These are phyloP conservation scores for Meloidogyne chitwoodi DNA, from an alignment of 1,140 invertebrate genomes.

Conservation along the genomic window DNA sequence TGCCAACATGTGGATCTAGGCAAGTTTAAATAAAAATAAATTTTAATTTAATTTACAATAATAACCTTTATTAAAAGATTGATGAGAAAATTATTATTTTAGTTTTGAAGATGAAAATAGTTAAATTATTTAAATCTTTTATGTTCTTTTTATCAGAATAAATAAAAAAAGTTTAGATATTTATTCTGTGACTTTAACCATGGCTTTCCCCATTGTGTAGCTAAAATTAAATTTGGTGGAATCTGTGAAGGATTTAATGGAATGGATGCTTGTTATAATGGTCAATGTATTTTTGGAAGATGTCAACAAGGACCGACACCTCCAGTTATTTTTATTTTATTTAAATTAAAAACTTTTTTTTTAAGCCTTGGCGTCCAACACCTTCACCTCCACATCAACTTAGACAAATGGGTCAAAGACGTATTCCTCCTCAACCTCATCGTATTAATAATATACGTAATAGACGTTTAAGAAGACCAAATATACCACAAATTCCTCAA, in stretches of 20 bases:
- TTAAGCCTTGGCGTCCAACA: conserved; percentile 15
- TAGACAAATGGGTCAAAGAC: neutral
- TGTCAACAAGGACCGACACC: conserved; percentile 53
- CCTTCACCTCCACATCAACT: neutral
- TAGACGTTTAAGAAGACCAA: neutral
- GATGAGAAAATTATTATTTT: too few species aligned
- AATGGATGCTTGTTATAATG: conserved; percentile 50
- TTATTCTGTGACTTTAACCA: conserved; percentile 53
- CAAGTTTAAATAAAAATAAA: neutral
- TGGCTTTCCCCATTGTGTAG: conserved; percentile 55
- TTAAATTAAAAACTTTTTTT: neutral
- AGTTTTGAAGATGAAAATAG: too few species aligned
- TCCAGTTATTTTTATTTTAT: conserved; percentile 18
- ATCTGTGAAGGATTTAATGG: conserved; percentile 53
- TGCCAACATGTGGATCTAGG: conserved; percentile 55
- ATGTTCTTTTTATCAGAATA: neutral
- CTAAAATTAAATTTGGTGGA: conserved; percentile 57
- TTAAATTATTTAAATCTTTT: too few species aligned
- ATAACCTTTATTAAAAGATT: too few species aligned
- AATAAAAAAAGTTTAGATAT: conserved; percentile 24
- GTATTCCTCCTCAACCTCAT: neutral
- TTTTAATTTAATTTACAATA: neutral
- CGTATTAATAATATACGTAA: neutral
- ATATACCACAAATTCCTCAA: neutral
- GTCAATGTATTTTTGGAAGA: conserved; percentile 49